Evolutionary conservation across 2,113 vertebrate species (phyloP), one percentile per base, ranked within the genome.

Genomic region (Gambusia affinis): DNA sequence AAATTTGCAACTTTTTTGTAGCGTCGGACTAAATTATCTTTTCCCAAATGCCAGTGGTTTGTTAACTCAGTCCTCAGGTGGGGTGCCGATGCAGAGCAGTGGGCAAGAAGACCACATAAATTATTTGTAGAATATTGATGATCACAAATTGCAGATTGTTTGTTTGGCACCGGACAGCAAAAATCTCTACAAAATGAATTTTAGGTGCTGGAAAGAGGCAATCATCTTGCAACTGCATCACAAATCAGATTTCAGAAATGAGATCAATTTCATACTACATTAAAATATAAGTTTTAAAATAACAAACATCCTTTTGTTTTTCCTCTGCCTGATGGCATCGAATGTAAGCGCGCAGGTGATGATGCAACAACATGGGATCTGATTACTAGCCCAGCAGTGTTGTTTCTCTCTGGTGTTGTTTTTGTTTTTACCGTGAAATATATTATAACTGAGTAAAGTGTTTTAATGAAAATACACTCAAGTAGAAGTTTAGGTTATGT

Each of bases 1-100:
- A 30, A 61, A 83, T 54, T 72, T 75, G 76, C 72, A 85, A 37
- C 64, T 76, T 54, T 88, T 90, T 78, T 80, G 88, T 88, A 79
- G 79, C 47, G 72, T 68, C 70, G 54, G 78, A 78, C 78, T 82
- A 79, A 90, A 89, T 87, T 27, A 87, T 83, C 35, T 67, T 78
- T 76, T 81, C 83, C 47, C 64, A 61, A 47, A 83, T 83, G 63
- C 33, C 73, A 80, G 70, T 63, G 76, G 82, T 81, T 78, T 83
- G 80, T 82, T 76, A 84, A 75, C 75, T 77, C 77, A 61, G 80
- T 70, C 82, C 81, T 80, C 72, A 82, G 79, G 84, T 83, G 42
- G 28, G 47, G 68, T 66, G 73, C 78, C 80, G 83, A 76, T 78
- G 71, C 47, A 33, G 22, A 54, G 22, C 17, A 47, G 15, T 47